Conservation (phyloP, 2,888 invertebrate species). For the Euclidia mi region DNA sequence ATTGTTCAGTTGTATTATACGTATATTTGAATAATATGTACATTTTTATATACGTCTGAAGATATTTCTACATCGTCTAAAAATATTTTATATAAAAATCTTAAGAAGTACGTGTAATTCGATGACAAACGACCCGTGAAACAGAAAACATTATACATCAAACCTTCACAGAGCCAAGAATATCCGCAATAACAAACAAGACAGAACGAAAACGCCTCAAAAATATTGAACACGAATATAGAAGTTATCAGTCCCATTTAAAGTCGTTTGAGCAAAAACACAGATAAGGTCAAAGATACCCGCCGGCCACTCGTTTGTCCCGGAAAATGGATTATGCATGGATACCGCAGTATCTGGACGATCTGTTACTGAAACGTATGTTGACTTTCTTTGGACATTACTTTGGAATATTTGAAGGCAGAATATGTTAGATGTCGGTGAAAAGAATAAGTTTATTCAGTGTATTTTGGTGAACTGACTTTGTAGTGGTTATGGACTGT, state of each 20-base stretch:
- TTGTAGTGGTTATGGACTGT: too few relatives aligned
- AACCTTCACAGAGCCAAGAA: neutral
- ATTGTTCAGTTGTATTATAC: too few relatives aligned
- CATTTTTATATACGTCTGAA: too few relatives aligned
- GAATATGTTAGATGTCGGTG: neutral
- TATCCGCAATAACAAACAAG: conserved; percentile 26
- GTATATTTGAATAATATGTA: too few relatives aligned
- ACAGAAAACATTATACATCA: too few relatives aligned
- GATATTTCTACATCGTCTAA: too few relatives aligned
- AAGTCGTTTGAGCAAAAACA: conserved; percentile 63
- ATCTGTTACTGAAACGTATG: conserved; percentile 31
- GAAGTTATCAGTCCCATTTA: conserved; percentile 56
- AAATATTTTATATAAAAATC: too few relatives aligned
- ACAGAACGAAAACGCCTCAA: conserved; percentile 31
- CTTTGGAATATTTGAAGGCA: conserved; percentile 6
- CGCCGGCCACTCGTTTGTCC: conserved; percentile 47
- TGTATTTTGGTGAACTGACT: too few relatives aligned
- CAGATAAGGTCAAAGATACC: conserved; percentile 68
- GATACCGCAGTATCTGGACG: conserved; percentile 43
- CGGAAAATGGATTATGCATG: conserved; percentile 63
- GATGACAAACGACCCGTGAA: too few relatives aligned
- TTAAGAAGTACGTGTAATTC: too few relatives aligned
- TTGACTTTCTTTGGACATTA: conserved; percentile 6
- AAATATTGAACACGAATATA: conserved; percentile 47
- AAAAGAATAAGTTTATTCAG: neutral